Evolutionary conservation across 2,113 vertebrate species (phyloP).

Genomic region (Xenus cinereus): DNA sequence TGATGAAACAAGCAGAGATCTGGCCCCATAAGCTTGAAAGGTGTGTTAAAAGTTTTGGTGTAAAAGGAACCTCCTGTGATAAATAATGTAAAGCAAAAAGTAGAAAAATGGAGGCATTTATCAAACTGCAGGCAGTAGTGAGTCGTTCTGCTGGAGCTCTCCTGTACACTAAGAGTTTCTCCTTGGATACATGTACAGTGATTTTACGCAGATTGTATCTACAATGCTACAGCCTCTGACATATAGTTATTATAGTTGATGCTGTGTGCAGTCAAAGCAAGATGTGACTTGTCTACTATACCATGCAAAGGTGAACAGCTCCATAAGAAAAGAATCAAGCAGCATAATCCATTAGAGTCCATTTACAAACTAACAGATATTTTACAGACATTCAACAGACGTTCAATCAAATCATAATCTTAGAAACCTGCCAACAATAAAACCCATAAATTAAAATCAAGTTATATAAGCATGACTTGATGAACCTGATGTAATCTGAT

Average conservation of each 20-base stretch:
- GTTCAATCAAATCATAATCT: slow-evolving; percentile 66
- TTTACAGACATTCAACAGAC: slow-evolving; percentile 68
- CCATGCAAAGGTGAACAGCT: slow-evolving; percentile 65
- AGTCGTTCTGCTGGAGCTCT: background rate
- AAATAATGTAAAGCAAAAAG: background rate
- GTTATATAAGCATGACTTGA: slow-evolving; percentile 68
- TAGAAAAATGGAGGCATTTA: background rate
- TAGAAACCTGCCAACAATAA: slow-evolving; percentile 66
- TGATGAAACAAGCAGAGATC: background rate
- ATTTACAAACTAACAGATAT: slow-evolving; percentile 68
- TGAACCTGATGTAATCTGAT: slow-evolving; percentile 67
- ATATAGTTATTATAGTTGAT: slow-evolving; percentile 48
- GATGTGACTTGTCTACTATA: slow-evolving; percentile 57
- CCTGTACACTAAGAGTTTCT: background rate
- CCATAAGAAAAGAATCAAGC: slow-evolving; percentile 35
- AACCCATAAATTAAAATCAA: slow-evolving; percentile 69
- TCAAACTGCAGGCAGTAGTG: background rate
- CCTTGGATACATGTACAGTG: background rate
- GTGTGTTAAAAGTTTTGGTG: background rate
- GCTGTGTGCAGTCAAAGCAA: slow-evolving; percentile 25
- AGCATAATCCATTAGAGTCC: slow-evolving; percentile 57
- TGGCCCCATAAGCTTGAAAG: background rate
- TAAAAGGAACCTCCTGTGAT: background rate
- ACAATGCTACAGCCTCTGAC: slow-evolving; percentile 27
- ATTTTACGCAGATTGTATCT: slow-evolving; percentile 35